Evolutionary conservation across 30 jellyfish, hydroid and myxozoan species (phyloP).

Genomic region (Hydractinia echinata): DNA sequence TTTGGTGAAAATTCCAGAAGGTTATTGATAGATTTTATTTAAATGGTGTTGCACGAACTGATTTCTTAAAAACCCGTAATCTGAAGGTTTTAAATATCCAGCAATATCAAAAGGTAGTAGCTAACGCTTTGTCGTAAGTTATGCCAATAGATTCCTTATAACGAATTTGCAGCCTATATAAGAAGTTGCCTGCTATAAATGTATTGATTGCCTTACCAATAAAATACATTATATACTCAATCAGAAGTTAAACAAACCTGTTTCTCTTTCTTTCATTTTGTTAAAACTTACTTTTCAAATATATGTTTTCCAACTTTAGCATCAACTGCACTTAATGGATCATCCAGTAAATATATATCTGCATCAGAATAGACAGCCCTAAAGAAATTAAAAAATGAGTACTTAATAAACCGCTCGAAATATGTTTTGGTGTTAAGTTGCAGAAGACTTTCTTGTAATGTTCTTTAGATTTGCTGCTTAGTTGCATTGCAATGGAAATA

Average conservation of each 20-base stretch:
- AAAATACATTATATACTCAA: background rate
- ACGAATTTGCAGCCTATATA: no score
- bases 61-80: no score
- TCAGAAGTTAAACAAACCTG: background rate
- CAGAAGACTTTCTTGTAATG: no score
- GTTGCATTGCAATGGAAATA: no score
- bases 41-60: no score
- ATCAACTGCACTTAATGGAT: slow-evolving; percentile 85
- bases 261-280: background rate
- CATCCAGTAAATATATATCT: slow-evolving; percentile 72
- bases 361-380: slow-evolving; percentile 83
- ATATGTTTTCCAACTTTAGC: slow-evolving; percentile 72
- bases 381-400: background rate
- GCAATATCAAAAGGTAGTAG: no score
- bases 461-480: no score
- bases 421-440: background rate
- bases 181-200: background rate
- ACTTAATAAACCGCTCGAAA: background rate
- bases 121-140: no score
- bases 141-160: no score
- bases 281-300: slow-evolving; percentile 45
- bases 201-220: background rate
- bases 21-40: no score
- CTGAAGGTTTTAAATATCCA: no score
- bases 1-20: no score